Conservation (phyloP, 2,797 vertebrate species). For the Acanthornis magna region DNA sequence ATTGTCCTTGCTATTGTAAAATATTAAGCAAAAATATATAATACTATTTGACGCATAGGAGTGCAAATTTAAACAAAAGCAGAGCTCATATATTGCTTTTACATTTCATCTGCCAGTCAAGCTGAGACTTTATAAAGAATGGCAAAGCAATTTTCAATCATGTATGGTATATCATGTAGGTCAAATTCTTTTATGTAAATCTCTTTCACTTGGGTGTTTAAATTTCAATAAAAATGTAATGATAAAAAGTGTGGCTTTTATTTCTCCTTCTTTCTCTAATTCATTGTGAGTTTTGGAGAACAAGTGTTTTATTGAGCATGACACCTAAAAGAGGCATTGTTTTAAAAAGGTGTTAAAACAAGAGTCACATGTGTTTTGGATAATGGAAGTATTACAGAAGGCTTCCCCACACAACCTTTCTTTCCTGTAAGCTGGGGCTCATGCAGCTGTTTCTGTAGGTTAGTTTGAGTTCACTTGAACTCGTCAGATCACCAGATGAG, state of each 20-base stretch:
- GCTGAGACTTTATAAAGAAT: conserved; percentile 66
- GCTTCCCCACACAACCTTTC: background rate
- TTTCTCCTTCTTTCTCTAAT: conserved; percentile 65
- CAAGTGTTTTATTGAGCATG: conserved; percentile 67
- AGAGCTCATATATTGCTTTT: conserved; percentile 70
- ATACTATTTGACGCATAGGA: conserved; percentile 39
- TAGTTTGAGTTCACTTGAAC: conserved; percentile 30
- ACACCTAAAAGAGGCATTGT: conserved; percentile 63
- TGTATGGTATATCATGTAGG: conserved; percentile 65
- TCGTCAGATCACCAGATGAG: background rate
- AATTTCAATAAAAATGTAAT: conserved; percentile 75
- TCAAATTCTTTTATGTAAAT: conserved; percentile 77
- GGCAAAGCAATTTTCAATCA: conserved; percentile 73
- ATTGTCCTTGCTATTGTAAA: conserved; percentile 52
- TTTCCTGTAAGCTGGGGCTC: background rate
- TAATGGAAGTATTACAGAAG: conserved; percentile 15
- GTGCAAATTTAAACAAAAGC: conserved; percentile 69
- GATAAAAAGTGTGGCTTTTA: conserved; percentile 67
- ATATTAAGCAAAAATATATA: conserved; percentile 64
- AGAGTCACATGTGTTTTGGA: conserved; percentile 57
- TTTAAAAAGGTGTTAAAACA: conserved; percentile 64
- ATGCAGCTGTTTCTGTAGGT: background rate
- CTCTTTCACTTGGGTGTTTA: conserved; percentile 72
- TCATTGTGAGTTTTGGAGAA: conserved; percentile 65
- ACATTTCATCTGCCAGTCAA: conserved; percentile 71